Conservation (phyloP, 2,888 invertebrate genomes). For the Lithodes maja region DNA sequence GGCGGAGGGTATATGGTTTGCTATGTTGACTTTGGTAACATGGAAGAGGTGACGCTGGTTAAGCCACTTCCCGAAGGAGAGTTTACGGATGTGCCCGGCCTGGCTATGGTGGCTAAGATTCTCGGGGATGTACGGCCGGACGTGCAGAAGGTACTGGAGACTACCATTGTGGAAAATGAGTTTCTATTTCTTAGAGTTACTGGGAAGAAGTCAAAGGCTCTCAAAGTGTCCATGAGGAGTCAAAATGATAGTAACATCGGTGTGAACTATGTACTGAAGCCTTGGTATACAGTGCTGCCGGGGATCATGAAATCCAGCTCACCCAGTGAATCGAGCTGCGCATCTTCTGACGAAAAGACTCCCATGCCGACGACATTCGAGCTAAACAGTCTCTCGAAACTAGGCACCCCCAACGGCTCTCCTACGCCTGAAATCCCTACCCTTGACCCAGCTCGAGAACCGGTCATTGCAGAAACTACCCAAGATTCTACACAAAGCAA, state of each 20-base stretch:
- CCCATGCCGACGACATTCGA: no score
- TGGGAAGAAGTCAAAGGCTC: conserved; percentile 34
- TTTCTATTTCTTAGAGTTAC: conserved; percentile 29
- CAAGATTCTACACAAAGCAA: no score
- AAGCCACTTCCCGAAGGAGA: conserved; percentile 53
- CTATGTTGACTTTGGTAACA: conserved; percentile 57
- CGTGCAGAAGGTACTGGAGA: conserved; percentile 18
- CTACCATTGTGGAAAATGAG: not conserved
- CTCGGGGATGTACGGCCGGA: conserved; percentile 2
- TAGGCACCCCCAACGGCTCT: no score
- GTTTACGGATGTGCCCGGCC: conserved; percentile 33
- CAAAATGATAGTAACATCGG: not conserved
- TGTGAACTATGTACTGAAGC: conserved; percentile 35
- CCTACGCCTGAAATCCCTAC: no score
- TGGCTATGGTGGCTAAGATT: conserved; percentile 29
- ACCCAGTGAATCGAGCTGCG: not conserved
- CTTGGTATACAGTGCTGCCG: conserved; percentile 6
- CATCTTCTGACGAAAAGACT: not conserved
- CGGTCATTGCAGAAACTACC: no score
- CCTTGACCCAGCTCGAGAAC: no score
- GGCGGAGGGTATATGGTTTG: conserved; percentile 13
- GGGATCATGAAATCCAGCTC: not conserved
- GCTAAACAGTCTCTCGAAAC: no score
- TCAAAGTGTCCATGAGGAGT: conserved; percentile 18
- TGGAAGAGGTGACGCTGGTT: conserved; percentile 33